Conservation (phyloP, 53 echinoderm and acorn worm genomes). For the Actinopyga echinites region DNA sequence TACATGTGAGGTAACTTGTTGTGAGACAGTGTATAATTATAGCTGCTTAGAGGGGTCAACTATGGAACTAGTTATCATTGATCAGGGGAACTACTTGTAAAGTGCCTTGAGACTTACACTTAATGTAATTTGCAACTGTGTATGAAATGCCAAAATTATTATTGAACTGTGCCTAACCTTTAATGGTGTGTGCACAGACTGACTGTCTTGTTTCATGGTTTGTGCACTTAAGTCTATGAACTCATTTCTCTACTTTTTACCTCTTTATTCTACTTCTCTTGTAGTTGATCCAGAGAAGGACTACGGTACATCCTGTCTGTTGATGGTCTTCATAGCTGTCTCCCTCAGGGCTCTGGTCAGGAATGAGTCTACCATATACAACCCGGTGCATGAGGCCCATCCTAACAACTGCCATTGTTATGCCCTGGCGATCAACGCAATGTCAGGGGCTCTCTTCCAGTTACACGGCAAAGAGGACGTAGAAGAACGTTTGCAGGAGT, state of each 20-base stretch:
- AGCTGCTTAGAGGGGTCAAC: too few species aligned
- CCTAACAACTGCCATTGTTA: slow-evolving; percentile 98
- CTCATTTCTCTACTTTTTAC: not conserved
- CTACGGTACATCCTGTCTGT: slow-evolving; percentile 84
- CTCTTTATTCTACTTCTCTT: not conserved
- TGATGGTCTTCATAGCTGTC: slow-evolving; percentile 97
- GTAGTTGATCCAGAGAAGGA: slow-evolving; percentile 85
- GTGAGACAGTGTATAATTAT: too few species aligned
- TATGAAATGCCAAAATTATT: too few species aligned
- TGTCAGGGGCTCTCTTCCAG: slow-evolving; percentile 92
- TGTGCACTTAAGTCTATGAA: too few species aligned
- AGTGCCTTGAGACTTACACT: too few species aligned
- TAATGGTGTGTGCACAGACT: too few species aligned
- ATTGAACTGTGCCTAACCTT: too few species aligned
- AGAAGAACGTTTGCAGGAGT: slow-evolving; percentile 91
- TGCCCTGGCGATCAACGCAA: slow-evolving; percentile 94
- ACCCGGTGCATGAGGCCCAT: slow-evolving; percentile 77
- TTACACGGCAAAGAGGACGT: slow-evolving; percentile 86
- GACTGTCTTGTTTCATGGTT: too few species aligned
- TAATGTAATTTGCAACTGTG: too few species aligned
- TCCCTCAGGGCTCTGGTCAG: slow-evolving; percentile 74
- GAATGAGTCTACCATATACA: slow-evolving; percentile 72
- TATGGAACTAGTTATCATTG: too few species aligned
- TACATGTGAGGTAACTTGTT: too few species aligned
- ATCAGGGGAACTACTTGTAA: too few species aligned